Base-by-base conservation (phyloP, 2,113 vertebrate species). In the Myotis brandtii region DNA sequence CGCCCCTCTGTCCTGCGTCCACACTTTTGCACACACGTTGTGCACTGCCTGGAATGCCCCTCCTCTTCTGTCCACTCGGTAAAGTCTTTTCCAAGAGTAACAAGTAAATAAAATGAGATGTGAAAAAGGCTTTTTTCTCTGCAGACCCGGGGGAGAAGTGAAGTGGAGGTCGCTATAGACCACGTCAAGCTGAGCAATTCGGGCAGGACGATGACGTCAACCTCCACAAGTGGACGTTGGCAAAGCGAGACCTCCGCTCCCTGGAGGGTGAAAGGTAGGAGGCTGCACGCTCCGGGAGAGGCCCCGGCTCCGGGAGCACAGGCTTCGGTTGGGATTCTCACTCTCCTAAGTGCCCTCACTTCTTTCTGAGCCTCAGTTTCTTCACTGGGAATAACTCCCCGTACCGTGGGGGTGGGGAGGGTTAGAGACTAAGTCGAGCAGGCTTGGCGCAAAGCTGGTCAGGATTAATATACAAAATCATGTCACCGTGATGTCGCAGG, bases 201-300 rank as follows among this genome's bases (percentile, higher is more conserved):
- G 17, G 50, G 16, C 59, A 40, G 77, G 32, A 46, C 30, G 43
- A 46, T 14, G 67, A 82, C 3, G 27, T 20, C 34, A 34, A 1
- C 8, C 50, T 86, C 72, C 37, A 46, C 21, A 9, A 21, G 34
- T 7, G n/a, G n/a, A 52, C 23, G 11, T 8, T 20, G 67, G 20
- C 66, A 56, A 2, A 48, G 2, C 0, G 62, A 69, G 54, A 30
- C n/a, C 76, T 92, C 30, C 25, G 59, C 25, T 6, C 7, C 25
- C 4, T 13, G 9, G 14, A n/a, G 32, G 62, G 6, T 52, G 9
- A 25, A 6, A 11, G 34, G 48, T 13, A 50, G 56, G 48, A 11
- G 59, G 17, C 25, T 18, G 6, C 1, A 1, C 13, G 16, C 46
- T 13, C 3, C 2, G 6, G 27, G 6, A 18, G 4, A n/a, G 30